Percentiles rank a stretch among this genome's conserved stretches.
Evolutionary conservation across 2,113 vertebrate genomes (phyloP).

Genomic region (Pardalotus punctatus): DNA sequence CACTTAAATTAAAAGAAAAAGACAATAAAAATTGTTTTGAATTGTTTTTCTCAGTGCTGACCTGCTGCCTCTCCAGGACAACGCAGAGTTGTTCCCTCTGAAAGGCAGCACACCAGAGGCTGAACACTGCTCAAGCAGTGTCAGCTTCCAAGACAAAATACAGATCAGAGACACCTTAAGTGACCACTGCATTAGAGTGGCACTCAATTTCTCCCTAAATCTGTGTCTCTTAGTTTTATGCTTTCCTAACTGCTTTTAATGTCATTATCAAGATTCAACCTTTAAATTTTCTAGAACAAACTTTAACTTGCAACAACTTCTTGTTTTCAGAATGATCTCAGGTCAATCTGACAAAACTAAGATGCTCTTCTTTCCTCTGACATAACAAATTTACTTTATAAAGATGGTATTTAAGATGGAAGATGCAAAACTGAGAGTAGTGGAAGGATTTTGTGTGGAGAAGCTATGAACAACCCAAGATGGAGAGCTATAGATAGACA

Average conservation of each 20-base stretch:
- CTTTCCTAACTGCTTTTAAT: background rate
- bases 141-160: background rate
- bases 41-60: background rate
- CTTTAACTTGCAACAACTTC: background rate
- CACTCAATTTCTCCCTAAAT: background rate
- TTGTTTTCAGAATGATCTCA: background rate
- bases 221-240: background rate
- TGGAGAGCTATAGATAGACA: background rate
- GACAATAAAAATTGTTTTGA: background rate
- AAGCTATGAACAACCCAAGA: background rate
- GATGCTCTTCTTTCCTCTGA: background rate
- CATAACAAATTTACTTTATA: background rate
- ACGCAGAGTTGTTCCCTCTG: background rate
- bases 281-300: background rate
- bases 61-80: background rate
- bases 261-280: background rate
- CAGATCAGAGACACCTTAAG: background rate
- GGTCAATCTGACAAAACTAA: background rate
- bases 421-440: background rate
- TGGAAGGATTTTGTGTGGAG: background rate
- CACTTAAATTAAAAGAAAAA: background rate
- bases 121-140: background rate
- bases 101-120: background rate
- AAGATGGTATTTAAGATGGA: background rate
- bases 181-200: background rate